These are phyloP conservation scores for Gasteruption jaculator DNA, from an alignment of 2,888 invertebrate species.

Conservation along the genomic window DNA sequence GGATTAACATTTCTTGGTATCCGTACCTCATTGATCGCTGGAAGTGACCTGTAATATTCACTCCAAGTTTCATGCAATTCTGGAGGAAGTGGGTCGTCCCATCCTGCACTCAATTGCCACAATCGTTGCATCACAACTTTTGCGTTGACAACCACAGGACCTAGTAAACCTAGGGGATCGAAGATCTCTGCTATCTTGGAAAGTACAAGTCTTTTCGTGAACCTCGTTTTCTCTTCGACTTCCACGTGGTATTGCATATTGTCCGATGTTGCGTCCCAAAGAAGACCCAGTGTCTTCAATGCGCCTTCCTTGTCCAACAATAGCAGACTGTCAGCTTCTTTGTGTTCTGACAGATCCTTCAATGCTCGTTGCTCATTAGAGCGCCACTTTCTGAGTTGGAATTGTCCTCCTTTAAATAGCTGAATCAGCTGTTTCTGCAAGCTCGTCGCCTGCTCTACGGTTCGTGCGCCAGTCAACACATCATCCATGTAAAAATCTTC, in stretches of 20 bases:
- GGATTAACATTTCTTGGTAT: constrained; percentile 9
- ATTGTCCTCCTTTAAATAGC: constrained; percentile 14
- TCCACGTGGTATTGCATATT: constrained; percentile 12
- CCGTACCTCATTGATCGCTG: constrained; percentile 12
- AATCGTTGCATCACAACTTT: constrained; percentile 31
- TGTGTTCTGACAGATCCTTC: neutral
- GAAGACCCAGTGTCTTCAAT: neutral
- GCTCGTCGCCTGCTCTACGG: constrained; percentile 12
- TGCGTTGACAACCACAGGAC: constrained; percentile 26
- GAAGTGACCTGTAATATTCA: constrained; percentile 14
- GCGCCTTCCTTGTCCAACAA: neutral
- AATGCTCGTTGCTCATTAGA: constrained; percentile 11
- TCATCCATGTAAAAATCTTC: constrained; percentile 21
- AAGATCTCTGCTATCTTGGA: constrained; percentile 24
- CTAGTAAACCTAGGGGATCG: constrained; percentile 27
- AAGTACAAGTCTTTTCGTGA: constrained; percentile 21
- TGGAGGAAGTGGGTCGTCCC: constrained; percentile 30
- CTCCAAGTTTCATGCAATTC: constrained; percentile 16
- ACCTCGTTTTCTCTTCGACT: constrained; percentile 2
- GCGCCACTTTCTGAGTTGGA: constrained; percentile 20
- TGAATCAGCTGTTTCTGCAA: constrained; percentile 13
- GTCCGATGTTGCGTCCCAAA: neutral
- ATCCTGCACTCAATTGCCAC: constrained; percentile 27
- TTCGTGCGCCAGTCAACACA: constrained; percentile 15
- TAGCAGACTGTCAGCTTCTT: neutral